Base-by-base conservation (phyloP, 2,113 vertebrate species). In the Aegithalos caudatus region DNA sequence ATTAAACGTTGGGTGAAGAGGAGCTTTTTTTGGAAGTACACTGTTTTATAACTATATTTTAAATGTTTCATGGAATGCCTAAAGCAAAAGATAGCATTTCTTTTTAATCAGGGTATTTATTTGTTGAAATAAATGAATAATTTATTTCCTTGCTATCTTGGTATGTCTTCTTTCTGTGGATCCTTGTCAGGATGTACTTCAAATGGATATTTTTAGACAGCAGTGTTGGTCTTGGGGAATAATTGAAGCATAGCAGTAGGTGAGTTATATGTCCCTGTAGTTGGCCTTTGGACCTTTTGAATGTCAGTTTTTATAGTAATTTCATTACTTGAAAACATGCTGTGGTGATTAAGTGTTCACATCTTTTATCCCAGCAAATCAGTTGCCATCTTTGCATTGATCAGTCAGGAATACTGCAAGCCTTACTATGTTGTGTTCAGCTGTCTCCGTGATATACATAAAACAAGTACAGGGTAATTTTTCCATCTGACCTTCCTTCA, bases 131-230 rank as follows among this genome's bases (percentile, higher is more conserved):
- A 74, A 96, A 95, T 95, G 83, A 97, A 96, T 95, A 94, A 96
- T 94, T 95, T 95, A 94, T 94, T 94, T 95, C 93, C 94, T 96
- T 96, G 91, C 87, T 97, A 89, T 96, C 91, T 95, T 97, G 93
- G 95, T 96, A 31, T 97, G 95, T 96, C 91, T 95, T 38, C 70
- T 95, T 96, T 97, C 79, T 95, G 95, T 97, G 96, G 78, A 96
- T 95, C 91, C 71, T 96, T 96, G 94, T 96, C 94, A 95, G 94
- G 93, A 92, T 93, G 88, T 97, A 95, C 95, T 95, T 97, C 94
- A 97, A 96, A 95, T 97, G 91, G 96, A 96, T 96, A 95, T 94
- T 97, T 95, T 96, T 94, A 96, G 94, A 96, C 74, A 96, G 92
- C 91, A 97, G 37, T 97, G 87, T 95, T 97, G 93, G 95, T 97